Evolutionary conservation across 2,113 vertebrate species (phyloP).

Genomic region (Trematomus loennbergii): DNA sequence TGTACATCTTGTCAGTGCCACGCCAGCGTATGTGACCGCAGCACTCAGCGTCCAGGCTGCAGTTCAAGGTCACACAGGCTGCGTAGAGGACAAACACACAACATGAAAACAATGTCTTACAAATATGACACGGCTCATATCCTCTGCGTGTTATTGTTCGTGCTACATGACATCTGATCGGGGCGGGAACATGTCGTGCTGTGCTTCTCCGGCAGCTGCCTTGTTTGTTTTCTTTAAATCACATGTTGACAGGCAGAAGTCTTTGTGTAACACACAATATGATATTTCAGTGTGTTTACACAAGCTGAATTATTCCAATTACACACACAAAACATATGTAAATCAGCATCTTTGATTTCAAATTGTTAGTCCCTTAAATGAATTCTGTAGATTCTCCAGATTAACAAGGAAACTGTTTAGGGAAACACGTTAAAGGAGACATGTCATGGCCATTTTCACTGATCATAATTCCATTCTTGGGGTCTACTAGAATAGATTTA

Average conservation of each 20-base stretch:
- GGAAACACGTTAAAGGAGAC: too few species aligned
- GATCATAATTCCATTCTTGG: too few species aligned
- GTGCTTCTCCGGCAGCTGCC: conserved; percentile 24
- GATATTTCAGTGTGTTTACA: conserved; percentile 27
- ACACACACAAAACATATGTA: neutral
- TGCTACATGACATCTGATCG: conserved; percentile 21
- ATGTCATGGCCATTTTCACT: too few species aligned
- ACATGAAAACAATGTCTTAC: neutral
- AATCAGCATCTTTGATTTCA: too few species aligned
- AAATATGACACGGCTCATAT: conserved; percentile 10
- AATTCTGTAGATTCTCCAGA: too few species aligned
- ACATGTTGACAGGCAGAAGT: conserved; percentile 17
- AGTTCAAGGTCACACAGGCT: conserved; percentile 30
- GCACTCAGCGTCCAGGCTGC: neutral
- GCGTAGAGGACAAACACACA: conserved; percentile 15
- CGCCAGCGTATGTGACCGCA: neutral
- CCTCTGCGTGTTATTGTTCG: conserved; percentile 32
- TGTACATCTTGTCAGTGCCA: conserved; percentile 9
- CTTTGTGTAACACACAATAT: conserved; percentile 27
- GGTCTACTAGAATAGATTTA: too few species aligned
- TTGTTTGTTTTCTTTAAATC: neutral
- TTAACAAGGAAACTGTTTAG: too few species aligned
- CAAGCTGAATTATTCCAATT: conserved; percentile 16
- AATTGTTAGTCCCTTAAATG: too few species aligned
- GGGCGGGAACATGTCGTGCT: conserved; percentile 19